A percentile compares a stretch with the other conserved stretches of the same genome.
These are phyloP conservation scores for Coccyzus lansbergi DNA, from an alignment of 2,797 vertebrate species.

Conservation along the genomic window DNA sequence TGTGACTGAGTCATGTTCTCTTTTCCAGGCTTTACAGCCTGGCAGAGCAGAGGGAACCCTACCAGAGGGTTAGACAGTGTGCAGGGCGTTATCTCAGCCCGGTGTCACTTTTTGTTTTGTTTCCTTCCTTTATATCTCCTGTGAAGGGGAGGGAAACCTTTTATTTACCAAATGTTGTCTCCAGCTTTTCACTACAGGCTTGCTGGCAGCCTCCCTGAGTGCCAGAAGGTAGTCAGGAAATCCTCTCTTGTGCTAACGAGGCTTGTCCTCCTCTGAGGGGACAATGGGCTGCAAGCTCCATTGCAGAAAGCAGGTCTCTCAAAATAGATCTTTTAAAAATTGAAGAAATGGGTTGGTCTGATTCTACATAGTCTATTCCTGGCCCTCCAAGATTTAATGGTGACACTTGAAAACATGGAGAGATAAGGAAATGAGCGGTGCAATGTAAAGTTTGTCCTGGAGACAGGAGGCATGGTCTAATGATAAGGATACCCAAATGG, in stretches of 20 bases:
- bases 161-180: not conserved
- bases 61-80: not conserved
- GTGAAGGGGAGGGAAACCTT: not conserved
- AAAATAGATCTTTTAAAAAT: not conserved
- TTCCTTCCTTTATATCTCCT: not conserved
- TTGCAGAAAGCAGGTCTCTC: not conserved
- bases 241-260: not conserved
- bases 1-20: not conserved
- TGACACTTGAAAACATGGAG: not conserved
- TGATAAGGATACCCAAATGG: not conserved
- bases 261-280: not conserved
- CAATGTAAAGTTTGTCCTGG: not conserved
- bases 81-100: not conserved
- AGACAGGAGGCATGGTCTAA: not conserved
- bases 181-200: not conserved
- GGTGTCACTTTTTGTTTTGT: not conserved
- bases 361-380: not conserved
- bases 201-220: not conserved
- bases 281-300: not conserved
- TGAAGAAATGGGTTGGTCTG: not conserved
- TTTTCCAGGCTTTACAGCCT: not conserved
- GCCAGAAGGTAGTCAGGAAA: not conserved
- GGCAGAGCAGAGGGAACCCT: not conserved
- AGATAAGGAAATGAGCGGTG: not conserved
- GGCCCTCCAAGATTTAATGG: not conserved